Conservation (phyloP, 1,140 invertebrate genomes). For the Macrotrachela quadricornifera region DNA sequence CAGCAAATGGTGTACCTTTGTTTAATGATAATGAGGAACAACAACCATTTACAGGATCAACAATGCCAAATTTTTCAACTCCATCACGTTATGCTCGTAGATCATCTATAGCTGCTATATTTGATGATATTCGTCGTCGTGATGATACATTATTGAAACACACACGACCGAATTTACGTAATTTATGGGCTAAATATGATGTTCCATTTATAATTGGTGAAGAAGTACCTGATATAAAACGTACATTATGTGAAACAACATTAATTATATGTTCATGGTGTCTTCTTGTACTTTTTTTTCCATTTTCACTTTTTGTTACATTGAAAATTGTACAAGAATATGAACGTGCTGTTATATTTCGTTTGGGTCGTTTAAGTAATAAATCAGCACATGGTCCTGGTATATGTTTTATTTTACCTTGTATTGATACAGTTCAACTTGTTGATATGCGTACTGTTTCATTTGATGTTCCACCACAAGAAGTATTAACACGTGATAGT, state of each 20-base stretch:
- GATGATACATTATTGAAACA: too few relatives aligned
- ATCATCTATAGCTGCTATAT: too few relatives aligned
- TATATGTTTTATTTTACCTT: constrained; percentile 10
- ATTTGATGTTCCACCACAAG: constrained; percentile 12
- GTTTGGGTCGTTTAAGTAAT: constrained; percentile 2
- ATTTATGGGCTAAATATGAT: constrained; percentile 3
- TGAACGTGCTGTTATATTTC: constrained; percentile 9
- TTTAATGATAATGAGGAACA: too few relatives aligned
- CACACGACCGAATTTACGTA: neutral
- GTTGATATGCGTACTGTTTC: constrained; percentile 11
- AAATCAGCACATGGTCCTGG: constrained; percentile 8
- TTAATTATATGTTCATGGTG: constrained; percentile 1
- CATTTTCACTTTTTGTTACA: constrained; percentile 1
- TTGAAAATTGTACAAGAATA: constrained; percentile 8
- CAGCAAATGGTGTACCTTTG: too few relatives aligned
- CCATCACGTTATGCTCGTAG: too few relatives aligned
- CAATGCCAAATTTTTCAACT: too few relatives aligned
- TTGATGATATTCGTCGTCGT: too few relatives aligned
- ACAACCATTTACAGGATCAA: too few relatives aligned
- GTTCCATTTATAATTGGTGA: constrained; percentile 7
- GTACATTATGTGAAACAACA: neutral
- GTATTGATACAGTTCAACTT: constrained; percentile 4
- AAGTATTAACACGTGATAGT: constrained; percentile 11
- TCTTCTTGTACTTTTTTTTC: constrained; percentile 6
- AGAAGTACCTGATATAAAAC: neutral